Evolutionary conservation across 2,113 vertebrate genomes (phyloP).

Genomic region (Arenaria interpres): DNA sequence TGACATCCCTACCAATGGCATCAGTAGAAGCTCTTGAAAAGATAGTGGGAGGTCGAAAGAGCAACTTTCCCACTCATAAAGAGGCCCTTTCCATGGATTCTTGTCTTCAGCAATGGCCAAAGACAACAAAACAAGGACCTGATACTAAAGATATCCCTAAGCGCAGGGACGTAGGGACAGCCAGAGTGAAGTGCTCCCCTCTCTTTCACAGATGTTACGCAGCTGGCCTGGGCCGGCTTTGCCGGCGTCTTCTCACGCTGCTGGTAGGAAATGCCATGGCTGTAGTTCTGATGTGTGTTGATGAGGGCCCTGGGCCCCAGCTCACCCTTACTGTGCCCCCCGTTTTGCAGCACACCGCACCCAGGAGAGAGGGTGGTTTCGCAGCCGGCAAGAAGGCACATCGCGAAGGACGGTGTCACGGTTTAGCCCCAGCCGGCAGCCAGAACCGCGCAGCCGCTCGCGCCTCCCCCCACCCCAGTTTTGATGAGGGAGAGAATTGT

Average conservation of each 20-base stretch:
- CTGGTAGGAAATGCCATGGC: neutral
- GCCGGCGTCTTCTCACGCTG: neutral
- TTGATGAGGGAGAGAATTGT: neutral
- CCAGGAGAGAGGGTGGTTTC: neutral
- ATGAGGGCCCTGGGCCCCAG: neutral
- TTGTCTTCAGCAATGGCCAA: neutral
- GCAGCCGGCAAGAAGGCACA: neutral
- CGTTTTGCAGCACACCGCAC: neutral
- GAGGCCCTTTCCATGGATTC: neutral
- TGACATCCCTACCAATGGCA: neutral
- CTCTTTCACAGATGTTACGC: neutral
- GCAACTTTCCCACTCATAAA: neutral
- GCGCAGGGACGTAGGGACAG: neutral
- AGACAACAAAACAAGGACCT: neutral
- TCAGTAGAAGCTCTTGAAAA: neutral
- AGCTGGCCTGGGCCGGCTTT: neutral
- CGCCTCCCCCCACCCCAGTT: neutral
- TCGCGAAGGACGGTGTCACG: neutral
- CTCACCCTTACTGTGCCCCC: accelerated
- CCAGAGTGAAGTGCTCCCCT: neutral
- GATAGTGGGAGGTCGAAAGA: neutral
- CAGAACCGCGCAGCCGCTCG: neutral
- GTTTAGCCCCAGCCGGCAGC: neutral
- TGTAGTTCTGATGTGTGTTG: neutral
- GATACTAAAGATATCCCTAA: neutral